These are phyloP conservation scores for Harlomillsia oculata DNA, from an alignment of 1,140 invertebrate species.

Conservation along the genomic window DNA sequence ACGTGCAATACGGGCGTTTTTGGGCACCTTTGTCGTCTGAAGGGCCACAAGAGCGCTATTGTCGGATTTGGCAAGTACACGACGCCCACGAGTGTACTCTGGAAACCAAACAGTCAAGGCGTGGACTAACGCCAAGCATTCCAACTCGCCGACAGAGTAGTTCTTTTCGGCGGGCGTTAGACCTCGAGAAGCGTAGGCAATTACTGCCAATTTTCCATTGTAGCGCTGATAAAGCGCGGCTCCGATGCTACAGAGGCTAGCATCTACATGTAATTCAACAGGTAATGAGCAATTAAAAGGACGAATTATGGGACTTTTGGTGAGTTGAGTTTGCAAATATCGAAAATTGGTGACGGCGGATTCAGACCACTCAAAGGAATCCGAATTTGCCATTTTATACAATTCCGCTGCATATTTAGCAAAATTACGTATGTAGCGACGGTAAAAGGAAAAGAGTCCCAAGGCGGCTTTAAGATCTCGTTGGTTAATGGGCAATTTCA, in stretches of 20 bases:
- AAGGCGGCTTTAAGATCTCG: conserved; percentile 21
- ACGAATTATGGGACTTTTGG: background rate
- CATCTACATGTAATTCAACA: conserved; percentile 9
- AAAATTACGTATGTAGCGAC: conserved; percentile 22
- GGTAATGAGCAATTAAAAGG: background rate
- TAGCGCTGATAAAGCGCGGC: background rate
- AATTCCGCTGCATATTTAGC: conserved; percentile 14
- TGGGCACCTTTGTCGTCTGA: background rate
- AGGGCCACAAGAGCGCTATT: background rate
- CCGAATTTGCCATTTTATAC: conserved; percentile 2
- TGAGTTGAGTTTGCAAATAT: conserved; percentile 22
- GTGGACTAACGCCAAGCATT: background rate
- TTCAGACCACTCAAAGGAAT: conserved; percentile 18
- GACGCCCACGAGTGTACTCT: conserved; percentile 1
- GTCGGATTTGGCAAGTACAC: conserved; percentile 4
- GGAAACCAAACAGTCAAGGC: background rate
- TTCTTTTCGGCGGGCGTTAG: background rate
- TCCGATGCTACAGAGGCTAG: conserved; percentile 11
- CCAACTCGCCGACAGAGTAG: background rate
- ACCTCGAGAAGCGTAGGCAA: background rate
- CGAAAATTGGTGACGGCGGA: conserved; percentile 32
- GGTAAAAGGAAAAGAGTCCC: conserved; percentile 23
- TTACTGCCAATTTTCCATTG: background rate
- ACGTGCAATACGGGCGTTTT: background rate
- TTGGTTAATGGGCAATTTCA: conserved; percentile 19